These are phyloP conservation scores for Phlogophora meticulosa DNA, from an alignment of 2,888 invertebrate species.

Conservation along the genomic window DNA sequence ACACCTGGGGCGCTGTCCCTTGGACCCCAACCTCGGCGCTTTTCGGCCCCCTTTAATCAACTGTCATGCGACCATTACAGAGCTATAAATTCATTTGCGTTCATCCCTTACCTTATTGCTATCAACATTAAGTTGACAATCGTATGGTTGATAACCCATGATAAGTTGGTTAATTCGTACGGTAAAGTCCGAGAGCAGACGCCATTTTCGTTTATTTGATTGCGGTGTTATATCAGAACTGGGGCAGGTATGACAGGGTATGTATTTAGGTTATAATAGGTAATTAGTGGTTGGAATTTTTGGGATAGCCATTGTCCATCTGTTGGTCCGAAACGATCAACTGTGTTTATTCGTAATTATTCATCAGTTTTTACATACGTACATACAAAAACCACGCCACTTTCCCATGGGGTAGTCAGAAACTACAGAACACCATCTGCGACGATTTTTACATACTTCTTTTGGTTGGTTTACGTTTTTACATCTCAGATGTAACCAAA, in stretches of 20 bases:
- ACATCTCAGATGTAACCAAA: too few relatives aligned
- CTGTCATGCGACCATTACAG: slow-evolving; percentile 87
- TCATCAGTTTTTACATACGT: too few relatives aligned
- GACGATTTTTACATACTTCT: too few relatives aligned
- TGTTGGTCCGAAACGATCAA: slow-evolving; percentile 24
- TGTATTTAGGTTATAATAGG: slow-evolving; percentile 70
- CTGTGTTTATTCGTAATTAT: not conserved
- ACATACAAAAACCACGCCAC: too few relatives aligned
- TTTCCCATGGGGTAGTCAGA: too few relatives aligned
- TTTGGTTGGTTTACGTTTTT: too few relatives aligned
- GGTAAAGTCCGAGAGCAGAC: slow-evolving; percentile 74
- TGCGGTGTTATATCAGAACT: slow-evolving; percentile 83
- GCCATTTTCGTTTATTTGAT: slow-evolving; percentile 86
- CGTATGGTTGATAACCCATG: slow-evolving; percentile 16
- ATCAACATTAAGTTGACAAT: slow-evolving; percentile 58
- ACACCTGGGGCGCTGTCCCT: slow-evolving; percentile 88
- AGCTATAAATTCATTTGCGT: slow-evolving; percentile 75
- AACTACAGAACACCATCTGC: too few relatives aligned
- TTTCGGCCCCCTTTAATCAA: slow-evolving; percentile 91
- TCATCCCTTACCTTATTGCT: slow-evolving; percentile 22
- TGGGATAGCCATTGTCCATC: slow-evolving; percentile 37
- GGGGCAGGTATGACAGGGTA: slow-evolving; percentile 81
- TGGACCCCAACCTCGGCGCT: slow-evolving; percentile 87
- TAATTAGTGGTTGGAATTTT: slow-evolving; percentile 60
- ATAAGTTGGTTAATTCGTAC: slow-evolving; percentile 65